A percentile compares a stretch with the other conserved stretches of the same genome.
Evolutionary conservation across 2,888 invertebrate genomes (phyloP).

Genomic region (Hypomecis punctinalis): DNA sequence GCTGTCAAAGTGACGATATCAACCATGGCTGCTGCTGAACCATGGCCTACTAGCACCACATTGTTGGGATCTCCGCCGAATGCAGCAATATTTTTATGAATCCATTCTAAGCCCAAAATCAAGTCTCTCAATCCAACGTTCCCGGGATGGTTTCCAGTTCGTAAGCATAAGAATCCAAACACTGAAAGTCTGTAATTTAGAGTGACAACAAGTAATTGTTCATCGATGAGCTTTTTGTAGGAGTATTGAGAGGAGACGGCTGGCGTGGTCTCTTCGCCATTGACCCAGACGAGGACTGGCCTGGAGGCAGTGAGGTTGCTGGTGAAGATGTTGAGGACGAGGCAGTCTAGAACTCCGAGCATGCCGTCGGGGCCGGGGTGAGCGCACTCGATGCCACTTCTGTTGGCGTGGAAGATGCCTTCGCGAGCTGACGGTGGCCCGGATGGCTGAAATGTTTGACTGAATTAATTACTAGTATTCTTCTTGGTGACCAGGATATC

Average conservation of each 20-base stretch:
- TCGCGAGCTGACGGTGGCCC: background rate
- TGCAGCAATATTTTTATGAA: conserved; percentile 83
- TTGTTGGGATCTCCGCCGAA: conserved; percentile 85
- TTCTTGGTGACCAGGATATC: background rate
- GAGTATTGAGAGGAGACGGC: conserved; percentile 51
- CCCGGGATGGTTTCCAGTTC: conserved; percentile 86
- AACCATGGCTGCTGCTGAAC: conserved; percentile 87
- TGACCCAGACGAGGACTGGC: conserved; percentile 69
- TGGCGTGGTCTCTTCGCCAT: conserved; percentile 62
- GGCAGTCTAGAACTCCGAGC: conserved; percentile 66
- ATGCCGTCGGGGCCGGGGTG: conserved; percentile 61
- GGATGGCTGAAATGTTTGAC: conserved; percentile 1
- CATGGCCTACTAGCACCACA: conserved; percentile 92
- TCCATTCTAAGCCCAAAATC: conserved; percentile 90
- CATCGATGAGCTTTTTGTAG: conserved; percentile 86
- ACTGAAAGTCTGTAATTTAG: conserved; percentile 89
- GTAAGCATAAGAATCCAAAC: conserved; percentile 88
- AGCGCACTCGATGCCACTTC: conserved; percentile 5
- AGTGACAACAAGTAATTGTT: conserved; percentile 86
- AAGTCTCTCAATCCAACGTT: conserved; percentile 95
- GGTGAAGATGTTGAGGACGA: conserved; percentile 63
- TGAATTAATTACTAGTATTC: background rate
- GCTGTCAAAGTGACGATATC: conserved; percentile 66
- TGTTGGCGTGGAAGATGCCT: conserved; percentile 2
- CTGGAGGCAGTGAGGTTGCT: conserved; percentile 52